Conservation (phyloP, 2,888 invertebrate species). For the Sphaeridia pumilis region DNA sequence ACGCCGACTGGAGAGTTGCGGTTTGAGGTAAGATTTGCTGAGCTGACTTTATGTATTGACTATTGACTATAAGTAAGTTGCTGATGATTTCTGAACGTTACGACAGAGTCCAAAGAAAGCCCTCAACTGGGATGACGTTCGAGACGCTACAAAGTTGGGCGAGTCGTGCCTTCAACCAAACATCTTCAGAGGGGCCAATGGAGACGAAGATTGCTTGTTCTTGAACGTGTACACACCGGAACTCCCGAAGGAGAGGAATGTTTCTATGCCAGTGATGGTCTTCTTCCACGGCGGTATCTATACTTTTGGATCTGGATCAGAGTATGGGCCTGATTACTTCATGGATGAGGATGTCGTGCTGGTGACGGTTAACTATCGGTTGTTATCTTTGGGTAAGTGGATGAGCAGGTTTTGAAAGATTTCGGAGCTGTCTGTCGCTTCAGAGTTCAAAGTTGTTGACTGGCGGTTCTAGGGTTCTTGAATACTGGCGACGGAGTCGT, state of each 20-base stretch:
- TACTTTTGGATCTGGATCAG: not conserved
- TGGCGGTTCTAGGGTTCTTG: no score
- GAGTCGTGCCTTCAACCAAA: not conserved
- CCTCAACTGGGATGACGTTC: not conserved
- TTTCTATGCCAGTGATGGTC: not conserved
- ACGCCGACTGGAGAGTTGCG: not conserved
- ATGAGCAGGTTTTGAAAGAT: no score
- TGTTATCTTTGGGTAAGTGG: not conserved
- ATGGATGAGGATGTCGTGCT: constrained; percentile 5
- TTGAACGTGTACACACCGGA: not conserved
- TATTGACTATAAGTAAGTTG: not conserved
- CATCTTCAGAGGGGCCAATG: not conserved
- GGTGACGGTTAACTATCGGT: constrained; percentile 1
- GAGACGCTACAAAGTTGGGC: not conserved
- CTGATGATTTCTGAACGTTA: not conserved
- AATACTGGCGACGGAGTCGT: no score
- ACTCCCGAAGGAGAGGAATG: not conserved
- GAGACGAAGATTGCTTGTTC: constrained; percentile 3
- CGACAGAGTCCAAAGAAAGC: not conserved
- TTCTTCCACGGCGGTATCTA: constrained; percentile 1
- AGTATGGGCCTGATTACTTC: constrained; percentile 2
- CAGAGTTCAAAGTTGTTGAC: no score
- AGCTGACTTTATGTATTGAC: not conserved
- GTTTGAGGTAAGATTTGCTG: constrained; percentile 4
- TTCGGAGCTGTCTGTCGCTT: no score